Evolutionary conservation across 2,888 invertebrate species (phyloP), one percentile per base, ranked within the genome.

Genomic region (Dryococelus australis): DNA sequence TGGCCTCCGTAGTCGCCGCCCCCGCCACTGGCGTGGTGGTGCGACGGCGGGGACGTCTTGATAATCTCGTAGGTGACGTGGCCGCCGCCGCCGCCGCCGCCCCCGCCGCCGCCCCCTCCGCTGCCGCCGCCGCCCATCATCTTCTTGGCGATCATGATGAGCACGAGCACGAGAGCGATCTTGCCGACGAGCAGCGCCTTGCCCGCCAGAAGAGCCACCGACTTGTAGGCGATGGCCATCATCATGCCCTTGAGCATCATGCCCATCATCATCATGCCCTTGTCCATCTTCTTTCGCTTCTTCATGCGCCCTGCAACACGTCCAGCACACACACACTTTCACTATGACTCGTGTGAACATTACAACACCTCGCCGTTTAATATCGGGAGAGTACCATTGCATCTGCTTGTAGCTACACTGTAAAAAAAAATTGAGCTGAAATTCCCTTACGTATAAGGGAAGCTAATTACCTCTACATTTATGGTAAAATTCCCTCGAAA

Each of bases 1-100:
- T 94, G 94, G 5, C 94, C 93, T 27, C 47, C 88, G 91, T 95
- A 95, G 89, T 94, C 94, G 51, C 95, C 95, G 86, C 93, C 92
- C 53, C 91, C 91, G 79, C 94, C 94, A 89, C 93, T 92, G 8
- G 65, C 65, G 65, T 65, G 65, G 65, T 65, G 65, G 65, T 65
- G 65, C n/a, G 65, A 65, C 24, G 65, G 65, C 91, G 96, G 95
- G 24, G 97, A 97, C 92, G 97, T 96, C 92, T 97, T 97, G 86
- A 97, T 96, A 89, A 97, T 97, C 92, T 97, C 97, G 90, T 97
- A 96, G 12, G 97, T 97, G 0, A 97, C 97, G 92, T 96, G 96
- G 90, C 97, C 96, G 88, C 95, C 94, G 13, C 51, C 51, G 88
- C 95, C 94, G 24, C 65, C 65, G 0, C 65, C 65, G 2, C 65